phyloP scores from a whole-genome alignment of 2,888 invertebrate genomes.

The Hyppa rectilinea region DNA sequence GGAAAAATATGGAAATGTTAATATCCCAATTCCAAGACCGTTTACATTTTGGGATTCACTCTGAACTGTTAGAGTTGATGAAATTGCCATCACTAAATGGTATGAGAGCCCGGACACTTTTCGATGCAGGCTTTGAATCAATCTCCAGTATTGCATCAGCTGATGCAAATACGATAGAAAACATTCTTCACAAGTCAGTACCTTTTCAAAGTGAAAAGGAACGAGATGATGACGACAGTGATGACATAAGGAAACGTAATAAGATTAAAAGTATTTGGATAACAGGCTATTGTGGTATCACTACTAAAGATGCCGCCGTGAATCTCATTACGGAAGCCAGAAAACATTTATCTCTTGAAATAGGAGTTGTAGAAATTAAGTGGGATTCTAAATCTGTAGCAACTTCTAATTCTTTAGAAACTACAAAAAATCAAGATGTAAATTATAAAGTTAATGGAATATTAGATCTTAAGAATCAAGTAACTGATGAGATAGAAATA shows the following conservation, averaged over 20 bases:
- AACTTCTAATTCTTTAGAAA: slow-evolving; percentile 32
- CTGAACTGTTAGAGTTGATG: slow-evolving; percentile 97
- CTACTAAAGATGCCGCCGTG: slow-evolving; percentile 95
- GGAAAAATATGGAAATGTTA: slow-evolving; percentile 97
- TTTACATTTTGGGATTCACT: slow-evolving; percentile 97
- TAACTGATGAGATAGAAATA: neutral
- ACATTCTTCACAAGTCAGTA: slow-evolving; percentile 93
- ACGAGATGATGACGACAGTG: slow-evolving; percentile 92
- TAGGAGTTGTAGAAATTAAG: slow-evolving; percentile 93
- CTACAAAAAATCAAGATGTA: neutral
- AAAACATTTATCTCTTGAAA: slow-evolving; percentile 92
- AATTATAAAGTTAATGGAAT: slow-evolving; percentile 7
- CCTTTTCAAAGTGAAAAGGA: slow-evolving; percentile 97
- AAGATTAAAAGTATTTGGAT: slow-evolving; percentile 94
- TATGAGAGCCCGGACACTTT: slow-evolving; percentile 95
- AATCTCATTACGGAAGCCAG: slow-evolving; percentile 95
- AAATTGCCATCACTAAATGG: slow-evolving; percentile 96
- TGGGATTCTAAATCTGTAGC: slow-evolving; percentile 88
- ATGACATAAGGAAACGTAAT: slow-evolving; percentile 92
- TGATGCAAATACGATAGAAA: slow-evolving; percentile 93
- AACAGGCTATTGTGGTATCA: slow-evolving; percentile 95
- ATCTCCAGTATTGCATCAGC: slow-evolving; percentile 95
- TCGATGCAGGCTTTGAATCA: slow-evolving; percentile 94
- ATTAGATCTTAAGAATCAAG: slow-evolving; percentile 4
- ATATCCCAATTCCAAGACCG: slow-evolving; percentile 98